These are phyloP conservation scores for Empidonax alnorum DNA, from an alignment of 2,113 vertebrate genomes.

Conservation along the genomic window DNA sequence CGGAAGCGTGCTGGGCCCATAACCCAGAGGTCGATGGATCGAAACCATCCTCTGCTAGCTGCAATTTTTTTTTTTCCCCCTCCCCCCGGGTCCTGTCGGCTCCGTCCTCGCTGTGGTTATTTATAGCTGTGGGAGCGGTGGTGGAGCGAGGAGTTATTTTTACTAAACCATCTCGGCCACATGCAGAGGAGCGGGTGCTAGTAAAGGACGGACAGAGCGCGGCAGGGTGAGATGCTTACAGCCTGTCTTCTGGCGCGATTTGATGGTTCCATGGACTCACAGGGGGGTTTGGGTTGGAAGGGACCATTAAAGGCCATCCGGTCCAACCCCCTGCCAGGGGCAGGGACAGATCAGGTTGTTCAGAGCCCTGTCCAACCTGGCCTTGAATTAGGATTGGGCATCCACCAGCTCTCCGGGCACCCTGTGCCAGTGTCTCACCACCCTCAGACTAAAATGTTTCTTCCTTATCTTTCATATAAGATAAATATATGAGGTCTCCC, in stretches of 20 bases:
- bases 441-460: not conserved
- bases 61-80: fast-evolving
- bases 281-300: not conserved
- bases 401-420: no score
- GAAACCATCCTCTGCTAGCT: conserved; percentile 40
- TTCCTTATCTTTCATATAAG: not conserved
- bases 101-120: fast-evolving
- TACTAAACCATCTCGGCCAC: fast-evolving
- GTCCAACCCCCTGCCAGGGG: fast-evolving
- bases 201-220: fast-evolving
- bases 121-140: fast-evolving
- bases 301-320: fast-evolving
- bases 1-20: conserved; percentile 44
- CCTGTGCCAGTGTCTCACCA: not conserved
- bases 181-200: fast-evolving
- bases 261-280: fast-evolving
- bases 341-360: not conserved
- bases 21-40: conserved; percentile 33
- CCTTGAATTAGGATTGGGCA: not conserved
- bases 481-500: not conserved
- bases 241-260: fast-evolving
- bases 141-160: fast-evolving
- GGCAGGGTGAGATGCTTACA: fast-evolving
- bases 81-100: fast-evolving
- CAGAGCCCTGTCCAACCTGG: fast-evolving